Evolutionary conservation across 2,888 invertebrate genomes (phyloP).

Genomic region (Andrena haemorrhoa): DNA sequence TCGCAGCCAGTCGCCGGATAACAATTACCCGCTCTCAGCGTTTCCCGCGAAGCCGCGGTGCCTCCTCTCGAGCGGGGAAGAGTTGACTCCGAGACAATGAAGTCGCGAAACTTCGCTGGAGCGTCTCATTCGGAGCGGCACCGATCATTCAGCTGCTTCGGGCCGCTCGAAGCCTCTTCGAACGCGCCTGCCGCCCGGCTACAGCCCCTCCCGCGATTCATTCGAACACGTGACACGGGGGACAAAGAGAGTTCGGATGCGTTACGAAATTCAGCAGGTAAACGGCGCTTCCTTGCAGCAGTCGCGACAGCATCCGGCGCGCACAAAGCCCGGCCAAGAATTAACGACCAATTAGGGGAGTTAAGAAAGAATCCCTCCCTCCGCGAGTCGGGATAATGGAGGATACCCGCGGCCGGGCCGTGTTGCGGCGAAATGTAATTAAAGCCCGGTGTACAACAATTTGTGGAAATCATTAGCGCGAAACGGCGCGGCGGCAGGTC

Average conservation of each 20-base stretch:
- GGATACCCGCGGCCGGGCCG: slow-evolving; percentile 36
- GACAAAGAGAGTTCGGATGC: slow-evolving; percentile 20
- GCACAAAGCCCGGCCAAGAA: slow-evolving; percentile 56
- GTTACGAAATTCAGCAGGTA: slow-evolving; percentile 27
- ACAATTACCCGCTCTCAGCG: slow-evolving; percentile 36
- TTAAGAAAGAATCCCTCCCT: slow-evolving; percentile 59
- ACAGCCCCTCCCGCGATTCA: not conserved
- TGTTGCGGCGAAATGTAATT: slow-evolving; percentile 66
- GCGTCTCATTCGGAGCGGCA: slow-evolving; percentile 24
- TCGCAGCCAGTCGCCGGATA: slow-evolving; percentile 2
- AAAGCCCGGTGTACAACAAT: slow-evolving; percentile 69
- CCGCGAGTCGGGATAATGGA: slow-evolving; percentile 50
- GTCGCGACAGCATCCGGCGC: slow-evolving; percentile 33
- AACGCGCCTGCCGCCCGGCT: not conserved
- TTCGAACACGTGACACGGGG: not conserved
- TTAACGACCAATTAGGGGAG: slow-evolving; percentile 68
- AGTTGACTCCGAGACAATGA: slow-evolving; percentile 32
- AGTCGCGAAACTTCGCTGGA: slow-evolving; percentile 41
- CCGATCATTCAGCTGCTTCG: not conserved
- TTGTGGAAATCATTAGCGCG: slow-evolving; percentile 77
- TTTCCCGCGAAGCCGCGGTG: slow-evolving; percentile 10
- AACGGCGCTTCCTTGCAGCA: slow-evolving; percentile 16
- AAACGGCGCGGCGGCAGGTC: slow-evolving; percentile 50
- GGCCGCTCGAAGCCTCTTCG: not conserved
- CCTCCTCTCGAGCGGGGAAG: slow-evolving; percentile 11